These are phyloP conservation scores for Odontesthes bonariensis DNA, from an alignment of 2,113 vertebrate genomes.

Conservation along the genomic window DNA sequence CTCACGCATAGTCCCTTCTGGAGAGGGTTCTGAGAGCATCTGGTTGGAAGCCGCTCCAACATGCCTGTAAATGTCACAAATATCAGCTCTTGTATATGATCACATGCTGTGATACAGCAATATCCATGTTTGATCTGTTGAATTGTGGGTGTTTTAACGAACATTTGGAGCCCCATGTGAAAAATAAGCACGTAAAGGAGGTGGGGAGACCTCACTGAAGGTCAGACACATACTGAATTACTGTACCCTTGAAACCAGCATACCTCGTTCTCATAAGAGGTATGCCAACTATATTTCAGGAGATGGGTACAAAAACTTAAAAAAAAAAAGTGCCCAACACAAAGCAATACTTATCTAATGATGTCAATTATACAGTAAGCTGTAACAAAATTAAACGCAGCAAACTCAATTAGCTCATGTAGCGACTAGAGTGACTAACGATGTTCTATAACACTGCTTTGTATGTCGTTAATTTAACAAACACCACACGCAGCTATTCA, in stretches of 20 bases:
- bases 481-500: not conserved
- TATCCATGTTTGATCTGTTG: not conserved
- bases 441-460: too few species aligned
- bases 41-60: conserved; percentile 88
- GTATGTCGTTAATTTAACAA: too few species aligned
- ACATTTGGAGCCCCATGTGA: too few species aligned
- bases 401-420: too few species aligned
- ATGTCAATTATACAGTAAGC: too few species aligned
- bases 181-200: not conserved
- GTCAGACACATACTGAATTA: conserved; percentile 42
- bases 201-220: conserved; percentile 58
- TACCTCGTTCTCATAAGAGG: not conserved
- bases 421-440: too few species aligned
- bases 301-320: too few species aligned
- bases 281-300: not conserved
- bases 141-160: not conserved
- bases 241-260: not conserved
- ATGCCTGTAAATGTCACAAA: conserved; percentile 76
- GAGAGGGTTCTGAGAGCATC: conserved; percentile 84
- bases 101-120: not conserved
- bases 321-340: too few species aligned
- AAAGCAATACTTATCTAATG: too few species aligned
- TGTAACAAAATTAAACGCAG: too few species aligned
- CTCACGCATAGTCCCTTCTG: conserved; percentile 93
- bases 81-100: not conserved